Base-by-base conservation (phyloP, 2,113 vertebrate genomes). In the Tupaia chinensis region DNA sequence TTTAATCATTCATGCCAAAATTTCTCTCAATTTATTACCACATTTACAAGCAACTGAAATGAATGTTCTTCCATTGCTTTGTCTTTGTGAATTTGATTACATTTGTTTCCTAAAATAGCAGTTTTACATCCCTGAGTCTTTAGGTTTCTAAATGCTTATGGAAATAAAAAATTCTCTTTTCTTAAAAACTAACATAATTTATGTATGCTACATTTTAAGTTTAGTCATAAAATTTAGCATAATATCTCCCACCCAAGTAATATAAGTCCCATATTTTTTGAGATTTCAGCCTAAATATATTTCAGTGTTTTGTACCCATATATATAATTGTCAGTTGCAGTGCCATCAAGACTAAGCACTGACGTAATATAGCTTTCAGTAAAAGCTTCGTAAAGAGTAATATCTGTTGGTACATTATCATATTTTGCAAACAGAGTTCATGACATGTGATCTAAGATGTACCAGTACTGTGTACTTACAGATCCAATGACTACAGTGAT, bases 1-100 rank as follows among this genome's bases (percentile, higher is more conserved):
- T 91, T 90, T 90, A 23, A 81, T 92, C 23, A 83, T 89, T 89
- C 54, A 84, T 81, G 25, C 22, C 63, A 95, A 94, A 93, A 79
- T 96, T 90, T 96, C n/a, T 88, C 17, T 92, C 29, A 70, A 81
- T 94, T 87, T 96, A 93, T 79, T 93, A 82, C 25, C 25, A 94
- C 73, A 80, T 88, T 91, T 92, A 70, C 6, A 95, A 70, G 63
- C 6, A 90, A 85, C 73, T 88, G 74, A 90, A 91, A 89, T 93
- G 53, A 90, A 73, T 80, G 44, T 73, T 87, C 61, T 84, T 78
- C 16, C 44, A 23, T 85, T 92, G 77, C 2, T 76, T 87, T 89
- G 23, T n/a, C 22, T 92, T 93, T 89, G n/a, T 85, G 54, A 94
- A 82, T 90, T 88, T 95, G 93, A 79, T 91, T 27, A 78, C 54